A percentile compares a stretch with the other conserved stretches of the same genome.
These are phyloP conservation scores for Alectura lathami DNA, from an alignment of 2,113 vertebrate species.

Conservation along the genomic window DNA sequence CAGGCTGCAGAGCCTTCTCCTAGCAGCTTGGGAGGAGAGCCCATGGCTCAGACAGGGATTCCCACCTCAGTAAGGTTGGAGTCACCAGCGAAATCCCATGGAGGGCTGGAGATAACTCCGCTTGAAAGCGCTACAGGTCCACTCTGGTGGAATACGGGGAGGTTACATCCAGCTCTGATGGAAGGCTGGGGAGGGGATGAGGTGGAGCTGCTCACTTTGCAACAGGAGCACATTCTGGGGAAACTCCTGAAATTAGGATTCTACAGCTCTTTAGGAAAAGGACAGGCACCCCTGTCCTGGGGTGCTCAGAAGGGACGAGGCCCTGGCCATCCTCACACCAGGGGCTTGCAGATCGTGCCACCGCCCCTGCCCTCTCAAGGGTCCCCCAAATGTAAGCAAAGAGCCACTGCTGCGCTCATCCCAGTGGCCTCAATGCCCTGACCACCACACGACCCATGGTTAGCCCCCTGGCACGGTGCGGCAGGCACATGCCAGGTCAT, in stretches of 20 bases:
- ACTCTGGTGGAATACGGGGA: not conserved
- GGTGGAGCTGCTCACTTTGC: not conserved
- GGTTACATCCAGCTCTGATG: rapidly evolving
- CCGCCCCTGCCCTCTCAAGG: not conserved
- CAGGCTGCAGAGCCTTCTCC: not conserved
- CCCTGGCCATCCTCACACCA: not conserved
- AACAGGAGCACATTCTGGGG: not conserved
- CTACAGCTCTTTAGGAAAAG: not conserved
- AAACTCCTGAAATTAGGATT: not conserved
- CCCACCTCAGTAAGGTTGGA: rapidly evolving
- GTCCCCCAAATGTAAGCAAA: not conserved
- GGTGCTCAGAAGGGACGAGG: not conserved
- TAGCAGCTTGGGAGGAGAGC: not conserved
- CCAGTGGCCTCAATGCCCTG: not conserved
- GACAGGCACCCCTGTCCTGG: too few relatives aligned
- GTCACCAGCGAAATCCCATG: not conserved
- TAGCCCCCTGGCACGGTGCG: not conserved
- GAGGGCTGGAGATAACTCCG: not conserved
- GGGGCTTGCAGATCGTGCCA: not conserved
- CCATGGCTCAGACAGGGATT: rapidly evolving
- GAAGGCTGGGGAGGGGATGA: not conserved
- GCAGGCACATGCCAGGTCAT: rapidly evolving
- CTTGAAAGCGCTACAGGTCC: not conserved
- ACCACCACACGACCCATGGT: not conserved
- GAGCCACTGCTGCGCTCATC: not conserved